Percentiles rank a stretch among this genome's conserved stretches.
Evolutionary conservation across 2,888 invertebrate genomes (phyloP).

Genomic region (Acleris emargana): DNA sequence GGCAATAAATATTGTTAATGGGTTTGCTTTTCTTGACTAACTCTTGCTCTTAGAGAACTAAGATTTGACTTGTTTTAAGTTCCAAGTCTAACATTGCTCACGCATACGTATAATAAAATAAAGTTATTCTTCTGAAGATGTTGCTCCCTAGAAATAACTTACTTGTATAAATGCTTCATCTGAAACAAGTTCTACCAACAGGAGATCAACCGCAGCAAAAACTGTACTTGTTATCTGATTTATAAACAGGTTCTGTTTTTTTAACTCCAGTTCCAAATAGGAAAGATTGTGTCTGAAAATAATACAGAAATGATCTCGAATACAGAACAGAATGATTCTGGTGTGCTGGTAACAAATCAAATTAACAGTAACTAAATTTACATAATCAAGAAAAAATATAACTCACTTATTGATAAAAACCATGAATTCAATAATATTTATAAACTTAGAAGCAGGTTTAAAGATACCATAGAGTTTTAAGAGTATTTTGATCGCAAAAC

Average conservation of each 20-base stretch:
- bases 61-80: too few relatives aligned
- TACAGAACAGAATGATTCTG: too few relatives aligned
- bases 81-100: too few relatives aligned
- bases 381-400: neutral
- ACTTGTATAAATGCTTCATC: constrained; percentile 62
- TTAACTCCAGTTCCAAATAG: constrained; percentile 47
- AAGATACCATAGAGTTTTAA: constrained; percentile 70
- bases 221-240: constrained; percentile 52
- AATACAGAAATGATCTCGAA: constrained; percentile 10
- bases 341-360: too few relatives aligned
- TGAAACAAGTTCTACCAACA: constrained; percentile 55
- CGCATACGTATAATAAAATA: too few relatives aligned
- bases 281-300: constrained; percentile 56
- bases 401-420: constrained; percentile 63
- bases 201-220: constrained; percentile 46
- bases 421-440: constrained; percentile 55
- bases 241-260: constrained; percentile 50
- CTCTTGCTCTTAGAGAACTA: too few relatives aligned
- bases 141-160: constrained; percentile 41
- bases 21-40: too few relatives aligned
- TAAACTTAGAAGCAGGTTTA: constrained; percentile 51
- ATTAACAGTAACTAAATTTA: neutral
- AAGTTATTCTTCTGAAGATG: neutral
- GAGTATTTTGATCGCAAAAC: constrained; percentile 77
- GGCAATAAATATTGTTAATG: too few relatives aligned